A percentile compares a stretch with the other conserved stretches of the same genome.
Evolutionary conservation across 2,113 vertebrate genomes (phyloP).

Genomic region (Mixornis gularis): DNA sequence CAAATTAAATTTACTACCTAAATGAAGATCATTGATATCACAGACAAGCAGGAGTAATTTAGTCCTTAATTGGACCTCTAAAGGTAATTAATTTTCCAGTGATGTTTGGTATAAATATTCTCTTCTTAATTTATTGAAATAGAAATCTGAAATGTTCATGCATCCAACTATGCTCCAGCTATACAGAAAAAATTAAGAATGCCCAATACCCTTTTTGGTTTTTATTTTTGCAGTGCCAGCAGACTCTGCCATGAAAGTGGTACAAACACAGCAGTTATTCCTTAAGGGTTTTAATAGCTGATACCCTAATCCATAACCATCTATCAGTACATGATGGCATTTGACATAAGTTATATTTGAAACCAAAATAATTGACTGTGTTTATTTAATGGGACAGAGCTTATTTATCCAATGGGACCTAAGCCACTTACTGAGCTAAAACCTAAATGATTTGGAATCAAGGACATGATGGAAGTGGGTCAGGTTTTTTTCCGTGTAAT

Average conservation of each 20-base stretch:
- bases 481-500: background rate
- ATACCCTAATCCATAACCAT: background rate
- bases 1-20: slow-evolving; percentile 14
- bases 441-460: background rate
- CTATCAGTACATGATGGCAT: background rate
- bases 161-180: background rate
- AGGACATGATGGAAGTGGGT: background rate
- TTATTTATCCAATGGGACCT: background rate
- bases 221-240: background rate
- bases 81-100: slow-evolving; percentile 36
- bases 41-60: slow-evolving; percentile 25
- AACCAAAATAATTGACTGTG: background rate
- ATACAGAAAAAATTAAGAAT: background rate
- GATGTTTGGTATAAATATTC: slow-evolving; percentile 18
- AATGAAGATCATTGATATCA: slow-evolving; percentile 1
- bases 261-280: background rate
- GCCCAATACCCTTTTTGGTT: background rate
- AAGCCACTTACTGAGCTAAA: background rate
- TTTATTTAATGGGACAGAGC: background rate
- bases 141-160: background rate
- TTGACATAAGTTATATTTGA: background rate
- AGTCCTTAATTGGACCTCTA: slow-evolving; percentile 14
- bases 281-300: background rate
- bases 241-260: background rate
- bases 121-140: slow-evolving; percentile 8